Evolutionary conservation across 2,888 invertebrate genomes (phyloP), one percentile per base, ranked within the genome.

Genomic region (Serrognathus titanus): DNA sequence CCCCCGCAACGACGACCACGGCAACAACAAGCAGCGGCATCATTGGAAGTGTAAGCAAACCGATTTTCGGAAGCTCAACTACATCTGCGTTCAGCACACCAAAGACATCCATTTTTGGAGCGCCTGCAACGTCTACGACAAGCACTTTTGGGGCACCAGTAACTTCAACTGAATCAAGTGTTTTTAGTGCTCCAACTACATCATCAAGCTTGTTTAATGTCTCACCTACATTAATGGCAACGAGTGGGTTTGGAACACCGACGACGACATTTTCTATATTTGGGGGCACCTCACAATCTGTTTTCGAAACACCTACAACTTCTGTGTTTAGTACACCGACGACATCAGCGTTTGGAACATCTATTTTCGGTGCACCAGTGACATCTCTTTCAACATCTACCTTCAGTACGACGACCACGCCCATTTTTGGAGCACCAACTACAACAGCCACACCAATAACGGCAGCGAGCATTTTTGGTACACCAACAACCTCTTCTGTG

Each of bases 221-320:
- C 6, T 39, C 59, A 8, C 60, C 68, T n/a, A 57, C 69, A 35
- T 48, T 68, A 12, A n/a, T 54, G 24, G 12, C 37, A 47, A 40
- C 48, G 36, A 45, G 53, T n/a, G 36, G 48, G 51, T 62, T 63
- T 56, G 59, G 51, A 50, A 31, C 24, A 1, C 5, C 37, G 4
- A 20, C 47, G 11, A 37, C 52, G 37, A 38, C 51, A 6, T 6
- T 40, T n/a, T 24, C 45, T 35, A 31, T 39, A 41, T 48, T 54
- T 41, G 12, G 24, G 3, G 8, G 24, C n/a, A 11, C 8, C 11
- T 45, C 39, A 39, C 12, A 8, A 39, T 10, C 39, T 10, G 39
- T 39, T n/a, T 39, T 39, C 10, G 39, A 7, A 12, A n/a, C 39
- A 4, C 39, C 57, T 38, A 9, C 37, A 47, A 37, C 48, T 39